Base-by-base conservation (phyloP, 2,888 invertebrate species). In the Chesias legatella region DNA sequence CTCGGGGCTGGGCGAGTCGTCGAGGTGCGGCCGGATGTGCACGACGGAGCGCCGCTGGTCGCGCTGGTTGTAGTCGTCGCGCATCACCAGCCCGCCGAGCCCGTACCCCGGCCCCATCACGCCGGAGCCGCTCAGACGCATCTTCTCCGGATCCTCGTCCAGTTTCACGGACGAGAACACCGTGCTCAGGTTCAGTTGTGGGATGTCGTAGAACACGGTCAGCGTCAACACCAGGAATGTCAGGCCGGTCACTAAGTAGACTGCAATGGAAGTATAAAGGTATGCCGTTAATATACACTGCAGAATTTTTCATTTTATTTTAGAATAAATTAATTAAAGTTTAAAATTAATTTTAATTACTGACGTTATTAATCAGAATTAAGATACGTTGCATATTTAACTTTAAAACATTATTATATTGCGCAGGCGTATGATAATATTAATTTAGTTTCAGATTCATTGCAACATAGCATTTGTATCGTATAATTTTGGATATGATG, bases 171-270 rank as follows among this genome's bases (percentile, higher is more conserved):
- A 89, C 32, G 94, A 92, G 77, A 95, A 95, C 27, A 95, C 91
- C 46, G 93, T 90, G 53, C 95, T 94, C 43, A 96, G 81, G 79
- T 96, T 96, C 58, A 96, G 88, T 82, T 96, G 95, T 3, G 96
- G 96, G 56, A 97, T 95, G 74, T 96, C 95, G 81, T 95, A 95
- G 83, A 96, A 94, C 13, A 95, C 93, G 1, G 95, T 94, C 65
- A 96, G 81, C 7, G 94, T 91, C 58, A 96, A 88, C 94, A 96
- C 95, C 90, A 96, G 92, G 80, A 94, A 93, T 9, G 94, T 93
- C 48, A 96, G 90, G 21, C 96, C 96, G 65, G 92, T 64, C 63
- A 95, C 83, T n/a, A 96, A 88, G 76, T 95, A 96, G 49, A 90
- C 95, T 95, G 89, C n/a, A 72, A 75, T 25, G 6, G 22, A 20